These are phyloP conservation scores for Oreonectes daqikongensis DNA, from an alignment of 2,797 vertebrate genomes.

Conservation along the genomic window DNA sequence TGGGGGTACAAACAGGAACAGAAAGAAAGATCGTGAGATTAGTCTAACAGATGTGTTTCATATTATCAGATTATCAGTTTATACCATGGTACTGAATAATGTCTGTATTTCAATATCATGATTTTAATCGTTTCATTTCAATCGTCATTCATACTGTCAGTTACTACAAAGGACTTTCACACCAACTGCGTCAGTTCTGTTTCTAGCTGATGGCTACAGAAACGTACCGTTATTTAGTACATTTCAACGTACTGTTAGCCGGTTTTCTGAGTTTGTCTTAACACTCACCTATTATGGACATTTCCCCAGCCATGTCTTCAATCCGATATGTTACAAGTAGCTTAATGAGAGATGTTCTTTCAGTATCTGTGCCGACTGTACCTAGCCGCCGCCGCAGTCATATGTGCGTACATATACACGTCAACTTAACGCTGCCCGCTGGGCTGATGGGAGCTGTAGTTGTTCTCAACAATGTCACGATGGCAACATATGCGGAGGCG, in stretches of 20 bases:
- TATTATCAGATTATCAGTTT: background rate
- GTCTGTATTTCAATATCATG: no score
- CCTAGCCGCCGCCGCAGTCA: constrained; percentile 39
- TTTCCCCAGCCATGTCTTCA: constrained; percentile 75
- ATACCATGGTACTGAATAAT: background rate
- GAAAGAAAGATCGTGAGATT: background rate
- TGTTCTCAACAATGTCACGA: accelerated
- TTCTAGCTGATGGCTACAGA: constrained; percentile 28
- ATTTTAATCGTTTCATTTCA: background rate
- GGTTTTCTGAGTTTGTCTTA: background rate
- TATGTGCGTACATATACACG: constrained; percentile 67
- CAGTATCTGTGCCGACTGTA: constrained; percentile 17
- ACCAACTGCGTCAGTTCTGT: constrained; percentile 10
- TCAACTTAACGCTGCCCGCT: constrained; percentile 52
- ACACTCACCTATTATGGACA: constrained; percentile 78
- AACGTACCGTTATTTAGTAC: background rate
- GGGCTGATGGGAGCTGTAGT: constrained; percentile 73
- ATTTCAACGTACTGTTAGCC: background rate
- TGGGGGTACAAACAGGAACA: constrained; percentile 46
- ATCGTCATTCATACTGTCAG: no score
- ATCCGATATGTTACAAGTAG: background rate
- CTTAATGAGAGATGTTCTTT: constrained; percentile 15
- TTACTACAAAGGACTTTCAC: background rate
- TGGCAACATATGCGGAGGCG: accelerated
- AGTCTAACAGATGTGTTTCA: background rate